These are phyloP conservation scores for Cydia fagiglandana DNA, from an alignment of 1,140 invertebrate genomes.

Conservation along the genomic window DNA sequence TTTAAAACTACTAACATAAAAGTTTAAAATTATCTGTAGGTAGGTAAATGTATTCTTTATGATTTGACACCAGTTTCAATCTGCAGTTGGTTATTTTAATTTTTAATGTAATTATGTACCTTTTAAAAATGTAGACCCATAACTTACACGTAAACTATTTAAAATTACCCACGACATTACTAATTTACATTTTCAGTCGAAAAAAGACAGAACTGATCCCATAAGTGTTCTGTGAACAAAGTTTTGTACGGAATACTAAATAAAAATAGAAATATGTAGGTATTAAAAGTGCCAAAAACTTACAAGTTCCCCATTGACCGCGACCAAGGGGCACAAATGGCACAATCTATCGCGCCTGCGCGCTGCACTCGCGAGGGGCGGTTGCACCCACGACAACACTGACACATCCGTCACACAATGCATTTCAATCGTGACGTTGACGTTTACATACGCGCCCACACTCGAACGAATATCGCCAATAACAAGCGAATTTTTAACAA, in stretches of 20 bases:
- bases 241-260: too few species aligned
- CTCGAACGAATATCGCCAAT: conserved; percentile 46
- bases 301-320: background rate
- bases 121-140: too few species aligned
- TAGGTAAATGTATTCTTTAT: too few species aligned
- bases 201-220: too few species aligned
- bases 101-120: too few species aligned
- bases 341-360: conserved; percentile 6
- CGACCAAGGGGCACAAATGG: background rate
- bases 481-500: conserved; percentile 64
- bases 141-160: too few species aligned
- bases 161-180: too few species aligned
- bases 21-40: too few species aligned
- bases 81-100: too few species aligned
- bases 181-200: background rate
- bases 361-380: conserved; percentile 54
- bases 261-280: background rate
- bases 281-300: background rate
- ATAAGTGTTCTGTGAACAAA: too few species aligned
- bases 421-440: conserved; percentile 48
- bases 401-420: conserved; percentile 65
- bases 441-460: conserved; percentile 50
- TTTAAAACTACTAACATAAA: too few species aligned
- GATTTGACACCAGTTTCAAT: too few species aligned
- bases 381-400: conserved; percentile 52